Base-by-base conservation (phyloP, 2,888 invertebrate species). In the Drosophila neonasuta region DNA sequence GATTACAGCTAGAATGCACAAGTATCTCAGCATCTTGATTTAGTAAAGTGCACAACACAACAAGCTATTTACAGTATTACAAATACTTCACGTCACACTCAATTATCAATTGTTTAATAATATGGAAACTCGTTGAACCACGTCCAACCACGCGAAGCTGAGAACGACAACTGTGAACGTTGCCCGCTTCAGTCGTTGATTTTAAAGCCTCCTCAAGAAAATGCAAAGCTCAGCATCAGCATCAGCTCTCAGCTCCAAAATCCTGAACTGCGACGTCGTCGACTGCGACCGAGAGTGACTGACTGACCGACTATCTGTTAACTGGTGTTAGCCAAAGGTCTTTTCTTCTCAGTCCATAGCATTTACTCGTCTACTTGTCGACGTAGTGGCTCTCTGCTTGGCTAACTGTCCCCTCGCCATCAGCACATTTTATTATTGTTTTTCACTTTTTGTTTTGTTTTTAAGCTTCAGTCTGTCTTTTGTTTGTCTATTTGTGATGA, bases 131-230 rank as follows among this genome's bases (percentile, higher is more conserved):
- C 13, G 34, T 24, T 36, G 45, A 32, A 44, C 5, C 52, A 77
- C 80, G 76, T 77, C 83, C 59, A 71, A 65, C 64, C 30, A 64
- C 71, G 54, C 69, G 67, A 62, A 80, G 74, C 76, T 66, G 71
- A 85, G 83, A 82, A 80, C 67, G 65, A 58, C 67, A 66, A 82
- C 81, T 82, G 86, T 80, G 74, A 58, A 59, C 67, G 68, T 17
- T 55, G 50, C 34, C 62, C 57, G 45, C 57, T 65, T 50, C 45
- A 44, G 59, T 44, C 54, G 51, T 44, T 30, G 83, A 74, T 85
- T 81, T 85, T 80, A 82, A 82, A 85, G 82, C 65, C 57, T 52
- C 49, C 57, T 56, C 50, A 52, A 45, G 51, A 39, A 58, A 39
- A 56, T 41, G 56, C 58, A 69, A 64, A 58, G 51, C 63, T 13